Conservation (phyloP, 1,140 invertebrate genomes). For the Thereuonema tuberculata region DNA sequence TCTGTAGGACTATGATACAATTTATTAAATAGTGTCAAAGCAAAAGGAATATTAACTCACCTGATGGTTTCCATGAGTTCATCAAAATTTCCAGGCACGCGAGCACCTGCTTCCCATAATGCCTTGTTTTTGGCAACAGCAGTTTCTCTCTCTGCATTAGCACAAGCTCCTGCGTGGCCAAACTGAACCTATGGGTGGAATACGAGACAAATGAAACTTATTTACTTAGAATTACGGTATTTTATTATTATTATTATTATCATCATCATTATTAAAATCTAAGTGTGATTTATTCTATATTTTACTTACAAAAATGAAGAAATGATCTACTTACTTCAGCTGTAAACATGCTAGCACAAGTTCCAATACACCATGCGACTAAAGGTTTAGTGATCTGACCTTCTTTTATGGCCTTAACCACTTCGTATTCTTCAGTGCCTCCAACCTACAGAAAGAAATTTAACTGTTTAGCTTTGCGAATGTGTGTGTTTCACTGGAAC, state of each 20-base stretch:
- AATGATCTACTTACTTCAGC: slow-evolving; percentile 44
- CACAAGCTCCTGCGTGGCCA: slow-evolving; percentile 96
- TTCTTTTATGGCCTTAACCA: slow-evolving; percentile 72
- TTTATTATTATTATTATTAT: too few relatives aligned
- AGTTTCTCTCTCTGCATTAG: slow-evolving; percentile 89
- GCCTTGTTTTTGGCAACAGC: slow-evolving; percentile 84
- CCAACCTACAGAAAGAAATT: slow-evolving; percentile 58
- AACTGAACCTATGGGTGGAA: slow-evolving; percentile 66
- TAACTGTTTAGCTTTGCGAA: too few relatives aligned
- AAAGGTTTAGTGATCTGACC: slow-evolving; percentile 82
- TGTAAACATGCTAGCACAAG: slow-evolving; percentile 77
- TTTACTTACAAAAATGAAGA: background rate
- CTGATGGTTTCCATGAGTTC: slow-evolving; percentile 65
- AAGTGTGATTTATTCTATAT: too few relatives aligned
- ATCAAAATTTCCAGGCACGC: slow-evolving; percentile 88
- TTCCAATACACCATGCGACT: slow-evolving; percentile 97
- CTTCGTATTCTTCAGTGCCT: slow-evolving; percentile 97
- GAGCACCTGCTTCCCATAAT: slow-evolving; percentile 63
- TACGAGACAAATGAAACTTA: background rate
- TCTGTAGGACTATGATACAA: too few relatives aligned
- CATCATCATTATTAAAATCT: background rate
- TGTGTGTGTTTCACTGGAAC: too few relatives aligned
- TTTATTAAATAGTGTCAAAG: too few relatives aligned
- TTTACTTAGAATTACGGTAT: background rate
- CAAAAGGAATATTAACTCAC: too few relatives aligned